A percentile compares a stretch with the other conserved stretches of the same genome.
Evolutionary conservation across 2,797 vertebrate species (phyloP).

Genomic region (Aselliscus stoliczkanus): DNA sequence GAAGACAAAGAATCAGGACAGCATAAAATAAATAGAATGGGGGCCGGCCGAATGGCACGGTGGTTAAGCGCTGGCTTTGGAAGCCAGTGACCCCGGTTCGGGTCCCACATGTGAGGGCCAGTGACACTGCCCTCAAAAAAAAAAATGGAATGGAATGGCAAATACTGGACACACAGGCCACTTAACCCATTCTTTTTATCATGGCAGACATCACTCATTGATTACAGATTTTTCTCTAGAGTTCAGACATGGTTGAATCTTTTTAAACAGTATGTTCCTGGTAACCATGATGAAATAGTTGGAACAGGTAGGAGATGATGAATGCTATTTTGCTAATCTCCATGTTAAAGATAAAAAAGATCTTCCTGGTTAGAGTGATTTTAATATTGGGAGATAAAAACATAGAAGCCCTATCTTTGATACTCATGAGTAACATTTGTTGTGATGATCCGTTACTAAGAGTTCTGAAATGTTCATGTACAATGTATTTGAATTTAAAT

Average conservation of each 20-base stretch:
- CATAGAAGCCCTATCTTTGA: background rate
- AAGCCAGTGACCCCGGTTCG: too few species aligned
- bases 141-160: background rate
- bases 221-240: background rate
- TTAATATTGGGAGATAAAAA: slow-evolving; percentile 9
- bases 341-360: background rate
- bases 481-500: slow-evolving; percentile 4
- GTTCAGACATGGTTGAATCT: background rate
- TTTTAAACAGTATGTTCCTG: background rate
- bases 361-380: background rate
- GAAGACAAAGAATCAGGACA: background rate
- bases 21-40: background rate
- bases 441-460: background rate
- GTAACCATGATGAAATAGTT: background rate
- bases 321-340: background rate
- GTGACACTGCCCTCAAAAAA: too few species aligned
- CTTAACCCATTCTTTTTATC: background rate
- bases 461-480: background rate
- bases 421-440: background rate
- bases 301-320: background rate
- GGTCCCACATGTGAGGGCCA: too few species aligned
- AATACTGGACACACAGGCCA: background rate
- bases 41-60: too few species aligned
- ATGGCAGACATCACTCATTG: background rate
- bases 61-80: too few species aligned